Evolutionary conservation across 2,888 invertebrate genomes (phyloP).

Genomic region (Chrysolina americana): DNA sequence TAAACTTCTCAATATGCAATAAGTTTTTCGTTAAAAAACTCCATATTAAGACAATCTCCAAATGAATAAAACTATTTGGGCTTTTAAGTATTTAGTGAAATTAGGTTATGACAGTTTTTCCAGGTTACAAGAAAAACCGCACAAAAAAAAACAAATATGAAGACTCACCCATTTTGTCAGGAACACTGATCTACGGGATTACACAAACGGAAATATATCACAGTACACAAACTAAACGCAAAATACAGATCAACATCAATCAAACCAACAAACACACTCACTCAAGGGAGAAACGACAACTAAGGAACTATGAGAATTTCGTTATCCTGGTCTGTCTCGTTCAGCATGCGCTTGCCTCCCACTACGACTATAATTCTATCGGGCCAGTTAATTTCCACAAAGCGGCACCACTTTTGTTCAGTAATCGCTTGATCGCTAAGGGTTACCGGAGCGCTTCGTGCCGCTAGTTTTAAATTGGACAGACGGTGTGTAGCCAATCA

Average conservation of each 20-base stretch:
- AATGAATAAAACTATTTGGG: too few species aligned
- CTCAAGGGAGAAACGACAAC: conserved; percentile 12
- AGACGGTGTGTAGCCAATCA: conserved; percentile 43
- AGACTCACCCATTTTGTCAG: conserved; percentile 35
- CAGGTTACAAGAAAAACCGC: background rate
- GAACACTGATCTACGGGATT: conserved; percentile 3
- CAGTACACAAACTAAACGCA: conserved; percentile 24
- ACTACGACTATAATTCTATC: background rate
- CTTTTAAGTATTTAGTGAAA: background rate
- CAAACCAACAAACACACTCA: conserved; percentile 16
- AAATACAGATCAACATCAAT: conserved; percentile 25
- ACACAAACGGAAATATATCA: conserved; percentile 6
- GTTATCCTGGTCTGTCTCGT: background rate
- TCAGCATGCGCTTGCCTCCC: conserved; percentile 6
- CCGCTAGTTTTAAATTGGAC: conserved; percentile 43
- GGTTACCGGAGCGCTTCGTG: conserved; percentile 2
- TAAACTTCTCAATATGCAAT: too few species aligned
- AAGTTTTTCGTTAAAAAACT: too few species aligned
- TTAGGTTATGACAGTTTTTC: background rate
- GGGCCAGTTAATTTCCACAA: background rate
- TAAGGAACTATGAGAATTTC: conserved; percentile 8
- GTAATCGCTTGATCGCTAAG: background rate
- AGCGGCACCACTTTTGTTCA: conserved; percentile 28
- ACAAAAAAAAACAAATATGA: background rate
- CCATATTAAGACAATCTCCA: too few species aligned